phyloP scores from a whole-genome alignment of 2,888 invertebrate species.

The Pemphredon lugubris region DNA sequence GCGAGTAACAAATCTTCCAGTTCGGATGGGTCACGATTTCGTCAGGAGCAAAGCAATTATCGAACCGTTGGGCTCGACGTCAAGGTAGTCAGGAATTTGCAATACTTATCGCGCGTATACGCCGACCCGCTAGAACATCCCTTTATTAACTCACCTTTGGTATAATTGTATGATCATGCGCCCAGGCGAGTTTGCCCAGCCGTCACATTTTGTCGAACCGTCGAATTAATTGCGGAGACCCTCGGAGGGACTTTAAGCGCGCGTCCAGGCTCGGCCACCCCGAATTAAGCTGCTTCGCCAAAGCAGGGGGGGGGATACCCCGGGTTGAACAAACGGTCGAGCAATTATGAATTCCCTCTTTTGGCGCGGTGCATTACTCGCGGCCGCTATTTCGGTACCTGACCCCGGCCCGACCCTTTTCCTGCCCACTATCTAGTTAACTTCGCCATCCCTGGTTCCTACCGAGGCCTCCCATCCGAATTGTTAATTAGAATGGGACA shows the following conservation, averaged over 20 bases:
- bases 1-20: too few species aligned
- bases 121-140: background rate
- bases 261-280: conserved; percentile 23
- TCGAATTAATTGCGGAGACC: conserved; percentile 39
- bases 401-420: conserved; percentile 46
- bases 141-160: background rate
- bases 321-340: conserved; percentile 65
- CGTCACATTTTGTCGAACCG: conserved; percentile 45
- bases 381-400: conserved; percentile 64
- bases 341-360: conserved; percentile 76
- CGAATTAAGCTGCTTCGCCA: conserved; percentile 53
- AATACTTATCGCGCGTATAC: background rate
- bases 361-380: conserved; percentile 47
- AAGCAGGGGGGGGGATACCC: conserved; percentile 59
- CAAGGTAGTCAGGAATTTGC: too few species aligned
- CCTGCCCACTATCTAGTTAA: conserved; percentile 69
- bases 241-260: conserved; percentile 6
- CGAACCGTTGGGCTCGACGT: too few species aligned
- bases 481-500: conserved; percentile 75
- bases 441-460: conserved; percentile 61
- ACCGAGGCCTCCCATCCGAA: conserved; percentile 58
- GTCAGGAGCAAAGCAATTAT: too few species aligned
- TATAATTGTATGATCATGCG: conserved; percentile 5
- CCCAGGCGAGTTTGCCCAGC: conserved; percentile 34
- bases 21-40: too few species aligned